These are phyloP conservation scores for Polyommatus icarus DNA, from an alignment of 2,888 invertebrate species.

Conservation along the genomic window DNA sequence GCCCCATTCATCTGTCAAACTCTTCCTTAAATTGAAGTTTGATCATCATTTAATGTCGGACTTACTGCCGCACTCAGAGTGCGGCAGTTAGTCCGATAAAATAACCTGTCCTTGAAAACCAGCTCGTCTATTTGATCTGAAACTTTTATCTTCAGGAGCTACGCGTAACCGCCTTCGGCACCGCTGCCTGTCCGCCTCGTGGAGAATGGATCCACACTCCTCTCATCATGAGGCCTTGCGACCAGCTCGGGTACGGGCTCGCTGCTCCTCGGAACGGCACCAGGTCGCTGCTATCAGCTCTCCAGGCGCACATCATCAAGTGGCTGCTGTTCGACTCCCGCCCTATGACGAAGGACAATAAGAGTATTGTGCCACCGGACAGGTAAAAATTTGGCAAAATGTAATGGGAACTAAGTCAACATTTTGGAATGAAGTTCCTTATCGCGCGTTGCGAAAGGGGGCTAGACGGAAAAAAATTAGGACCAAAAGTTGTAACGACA, in stretches of 20 bases:
- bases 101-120: background rate
- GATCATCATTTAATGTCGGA: too few species aligned
- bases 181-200: conserved; percentile 84
- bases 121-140: background rate
- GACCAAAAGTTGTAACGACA: too few species aligned
- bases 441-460: too few species aligned
- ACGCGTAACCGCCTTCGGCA: conserved; percentile 83
- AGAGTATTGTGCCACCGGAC: conserved; percentile 74
- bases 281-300: conserved; percentile 82
- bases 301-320: conserved; percentile 86
- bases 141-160: conserved; percentile 71
- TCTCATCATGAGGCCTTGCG: conserved; percentile 81
- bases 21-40: too few species aligned
- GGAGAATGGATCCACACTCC: conserved; percentile 87
- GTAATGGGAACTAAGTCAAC: too few species aligned
- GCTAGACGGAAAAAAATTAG: too few species aligned
- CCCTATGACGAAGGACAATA: conserved; percentile 71
- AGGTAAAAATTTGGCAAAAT: conserved; percentile 54
- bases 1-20: too few species aligned
- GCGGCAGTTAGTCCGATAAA: too few species aligned
- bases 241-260: conserved; percentile 83
- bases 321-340: conserved; percentile 83
- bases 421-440: too few species aligned
- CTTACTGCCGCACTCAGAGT: too few species aligned
- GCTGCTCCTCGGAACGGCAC: conserved; percentile 84